phyloP scores from a whole-genome alignment of 1,140 invertebrate species.

The Piezodorus guildinii region DNA sequence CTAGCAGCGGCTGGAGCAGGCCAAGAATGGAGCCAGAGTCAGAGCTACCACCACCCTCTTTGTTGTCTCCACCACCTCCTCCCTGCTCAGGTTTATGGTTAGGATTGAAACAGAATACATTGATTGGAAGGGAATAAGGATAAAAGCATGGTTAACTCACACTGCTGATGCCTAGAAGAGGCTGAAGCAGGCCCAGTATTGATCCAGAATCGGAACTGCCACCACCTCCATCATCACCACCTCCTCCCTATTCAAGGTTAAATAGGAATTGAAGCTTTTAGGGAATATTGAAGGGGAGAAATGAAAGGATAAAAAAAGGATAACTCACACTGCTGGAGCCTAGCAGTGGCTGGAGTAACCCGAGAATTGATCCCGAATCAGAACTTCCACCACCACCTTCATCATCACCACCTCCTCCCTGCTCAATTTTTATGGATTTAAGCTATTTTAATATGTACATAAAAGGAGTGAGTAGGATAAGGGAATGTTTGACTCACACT shows the following conservation, averaged over 20 bases:
- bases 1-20: constrained; percentile 13
- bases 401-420: constrained; percentile 10
- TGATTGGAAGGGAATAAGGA: neutral
- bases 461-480: neutral
- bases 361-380: constrained; percentile 27
- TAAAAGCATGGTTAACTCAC: constrained; percentile 14
- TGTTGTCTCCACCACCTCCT: constrained; percentile 14
- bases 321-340: constrained; percentile 27
- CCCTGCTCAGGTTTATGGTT: neutral
- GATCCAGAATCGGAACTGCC: constrained; percentile 28
- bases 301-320: neutral
- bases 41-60: constrained; percentile 15
- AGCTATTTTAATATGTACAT: neutral
- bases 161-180: constrained; percentile 27
- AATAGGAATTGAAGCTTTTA: constrained; percentile 1
- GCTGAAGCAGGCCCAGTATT: constrained; percentile 26
- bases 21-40: constrained; percentile 16
- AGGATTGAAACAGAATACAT: neutral
- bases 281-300: neutral
- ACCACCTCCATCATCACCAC: constrained; percentile 10
- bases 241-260: neutral
- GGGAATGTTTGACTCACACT: constrained; percentile 20
- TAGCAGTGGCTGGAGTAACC: constrained; percentile 27
- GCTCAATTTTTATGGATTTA: neutral
- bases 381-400: constrained; percentile 25